Evolutionary conservation across 2,797 vertebrate genomes (phyloP), one percentile per base, ranked within the genome.

Genomic region (Sitta carolinensis): DNA sequence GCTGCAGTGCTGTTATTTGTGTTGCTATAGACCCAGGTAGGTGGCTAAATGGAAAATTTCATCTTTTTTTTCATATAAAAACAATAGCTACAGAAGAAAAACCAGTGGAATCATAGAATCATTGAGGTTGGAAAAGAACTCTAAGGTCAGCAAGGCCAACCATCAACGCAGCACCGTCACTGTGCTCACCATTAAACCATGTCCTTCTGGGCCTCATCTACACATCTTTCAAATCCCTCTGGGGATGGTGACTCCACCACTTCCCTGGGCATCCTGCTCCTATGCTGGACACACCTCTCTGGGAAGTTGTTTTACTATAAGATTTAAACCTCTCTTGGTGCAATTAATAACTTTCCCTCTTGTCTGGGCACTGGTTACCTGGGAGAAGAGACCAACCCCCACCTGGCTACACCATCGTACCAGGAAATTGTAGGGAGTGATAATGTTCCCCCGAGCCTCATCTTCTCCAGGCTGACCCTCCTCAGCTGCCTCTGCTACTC

Each of bases 321-420:
- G 0, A 25, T 17, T 22, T 42, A 51, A 72, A 59, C 11, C 7
- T 34, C 16, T 8, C 7, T 20, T 45, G 7, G 11, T 66, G 38
- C 11, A 59, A 5, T 52, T 59, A 36, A 40, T 20, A 19, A 7
- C 7, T 34, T 40, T 73, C 52, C 25, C 10, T 67, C 47, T 40
- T 34, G 25, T 47, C 11, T 6, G 26, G 20, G 30, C 40, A 18
- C 29, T 80, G 3, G 14, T 30, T 30, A 30, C 21, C 5, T 40
- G 21, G 25, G 54, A 67, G 76, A 73, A 67, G 17, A 11, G 21
- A 34, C 20, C 14, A 47, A 15, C 2, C 3, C 7, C 15, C 18
- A 55, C 8, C 14, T 47, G n/a, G 13, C 20, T 34, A 4, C 67
- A n/a, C 4, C 29, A 27, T 29, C 1, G 3, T 51, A 1, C n/a